These are phyloP conservation scores for Macrophya annulata DNA, from an alignment of 2,888 invertebrate species.

Conservation along the genomic window DNA sequence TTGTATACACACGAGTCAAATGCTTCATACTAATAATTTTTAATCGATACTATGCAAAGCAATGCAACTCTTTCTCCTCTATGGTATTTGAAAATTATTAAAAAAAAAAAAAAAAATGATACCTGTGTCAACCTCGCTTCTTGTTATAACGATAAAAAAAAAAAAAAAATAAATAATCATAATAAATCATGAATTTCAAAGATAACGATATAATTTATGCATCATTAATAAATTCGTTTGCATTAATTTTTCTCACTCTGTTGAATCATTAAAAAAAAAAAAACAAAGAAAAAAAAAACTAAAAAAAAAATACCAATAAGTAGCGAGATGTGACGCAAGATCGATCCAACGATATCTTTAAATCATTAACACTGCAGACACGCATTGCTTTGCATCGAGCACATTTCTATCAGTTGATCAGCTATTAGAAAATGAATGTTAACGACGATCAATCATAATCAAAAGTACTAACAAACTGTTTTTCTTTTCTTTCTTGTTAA, in stretches of 20 bases:
- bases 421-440: constrained; percentile 70
- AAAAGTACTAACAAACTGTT: constrained; percentile 86
- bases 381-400: constrained; percentile 73
- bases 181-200: background rate
- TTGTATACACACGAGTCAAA: constrained; percentile 58
- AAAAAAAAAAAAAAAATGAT: background rate
- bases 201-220: background rate
- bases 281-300: constrained; percentile 40
- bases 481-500: constrained; percentile 86
- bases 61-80: constrained; percentile 17
- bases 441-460: constrained; percentile 74
- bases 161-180: no score
- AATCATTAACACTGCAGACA: constrained; percentile 68
- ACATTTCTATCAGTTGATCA: constrained; percentile 74
- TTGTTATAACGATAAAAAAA: constrained; percentile 4
- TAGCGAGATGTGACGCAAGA: constrained; percentile 9
- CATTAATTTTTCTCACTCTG: constrained; percentile 62
- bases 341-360: constrained; percentile 67
- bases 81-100: background rate
- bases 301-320: constrained; percentile 53
- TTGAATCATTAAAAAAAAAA: constrained; percentile 45
- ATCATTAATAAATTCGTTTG: constrained; percentile 62
- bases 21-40: constrained; percentile 59
- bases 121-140: constrained; percentile 16
- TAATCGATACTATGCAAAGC: constrained; percentile 54